These are phyloP conservation scores for Dolichomitus sp. DNA, from an alignment of 2,888 invertebrate species.

Conservation along the genomic window DNA sequence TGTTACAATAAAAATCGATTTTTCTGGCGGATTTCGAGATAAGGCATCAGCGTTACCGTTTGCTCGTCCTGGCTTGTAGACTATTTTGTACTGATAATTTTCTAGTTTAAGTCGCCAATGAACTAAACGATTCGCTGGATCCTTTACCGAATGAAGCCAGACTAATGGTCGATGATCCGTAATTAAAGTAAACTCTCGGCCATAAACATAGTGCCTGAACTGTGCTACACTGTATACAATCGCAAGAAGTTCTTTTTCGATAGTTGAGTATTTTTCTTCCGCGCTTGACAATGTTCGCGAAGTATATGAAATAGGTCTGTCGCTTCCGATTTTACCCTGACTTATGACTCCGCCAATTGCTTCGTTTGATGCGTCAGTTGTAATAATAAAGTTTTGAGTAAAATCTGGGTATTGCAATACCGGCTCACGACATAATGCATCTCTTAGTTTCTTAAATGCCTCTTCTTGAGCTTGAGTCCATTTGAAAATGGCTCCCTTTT, in stretches of 20 bases:
- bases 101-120: slow-evolving; percentile 75
- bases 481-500: slow-evolving; percentile 34
- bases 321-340: slow-evolving; percentile 67
- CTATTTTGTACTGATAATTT: slow-evolving; percentile 77
- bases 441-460: slow-evolving; percentile 60
- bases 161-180: slow-evolving; percentile 72
- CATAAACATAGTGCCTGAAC: slow-evolving; percentile 73
- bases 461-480: slow-evolving; percentile 49
- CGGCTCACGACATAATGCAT: slow-evolving; percentile 58
- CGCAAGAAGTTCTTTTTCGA: slow-evolving; percentile 60
- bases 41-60: slow-evolving; percentile 78
- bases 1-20: slow-evolving; percentile 9
- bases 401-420: slow-evolving; percentile 73
- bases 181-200: slow-evolving; percentile 69
- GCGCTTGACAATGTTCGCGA: slow-evolving; percentile 54
- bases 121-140: slow-evolving; percentile 73
- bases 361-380: slow-evolving; percentile 70
- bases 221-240: slow-evolving; percentile 68
- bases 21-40: slow-evolving; percentile 62
- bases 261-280: slow-evolving; percentile 62
- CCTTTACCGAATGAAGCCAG: slow-evolving; percentile 72
- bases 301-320: slow-evolving; percentile 61
- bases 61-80: slow-evolving; percentile 74
- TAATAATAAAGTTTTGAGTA: slow-evolving; percentile 65
- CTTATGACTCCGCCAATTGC: slow-evolving; percentile 73